Conservation (phyloP, 2,113 vertebrate genomes). For the Dipodomys stephensi region DNA sequence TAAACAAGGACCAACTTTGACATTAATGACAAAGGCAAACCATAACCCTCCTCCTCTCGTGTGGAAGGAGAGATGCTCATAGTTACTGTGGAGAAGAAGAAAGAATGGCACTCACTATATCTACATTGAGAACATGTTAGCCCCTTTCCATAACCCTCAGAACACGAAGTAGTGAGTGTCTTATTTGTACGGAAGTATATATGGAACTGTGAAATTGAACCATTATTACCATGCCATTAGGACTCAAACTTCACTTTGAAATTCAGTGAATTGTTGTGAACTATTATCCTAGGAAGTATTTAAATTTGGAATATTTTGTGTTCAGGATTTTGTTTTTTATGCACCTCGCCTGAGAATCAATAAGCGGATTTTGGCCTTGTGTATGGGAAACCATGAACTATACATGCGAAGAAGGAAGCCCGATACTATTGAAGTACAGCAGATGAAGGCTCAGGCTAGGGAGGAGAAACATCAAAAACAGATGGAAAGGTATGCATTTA, state of each 20-base stretch:
- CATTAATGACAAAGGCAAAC: constrained; percentile 27
- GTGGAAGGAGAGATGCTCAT: neutral
- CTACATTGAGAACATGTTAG: neutral
- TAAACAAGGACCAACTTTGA: constrained; percentile 8
- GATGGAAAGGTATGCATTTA: constrained; percentile 92
- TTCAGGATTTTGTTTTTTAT: constrained; percentile 98
- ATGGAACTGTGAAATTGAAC: neutral
- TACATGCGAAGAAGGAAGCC: constrained; percentile 99
- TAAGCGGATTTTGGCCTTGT: constrained; percentile 97
- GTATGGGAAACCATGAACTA: constrained; percentile 99
- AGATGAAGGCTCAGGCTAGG: constrained; percentile 99
- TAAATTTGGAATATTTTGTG: constrained; percentile 69
- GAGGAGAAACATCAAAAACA: constrained; percentile 99
- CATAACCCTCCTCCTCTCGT: neutral
- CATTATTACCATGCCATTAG: neutral
- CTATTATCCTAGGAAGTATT: constrained; percentile 44
- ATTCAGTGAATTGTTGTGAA: constrained; percentile 36
- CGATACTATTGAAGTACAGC: constrained; percentile 98
- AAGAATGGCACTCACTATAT: neutral
- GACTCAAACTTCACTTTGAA: neutral
- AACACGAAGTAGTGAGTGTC: neutral
- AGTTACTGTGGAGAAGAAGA: constrained; percentile 37
- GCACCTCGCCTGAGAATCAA: constrained; percentile 98
- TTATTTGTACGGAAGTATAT: neutral
- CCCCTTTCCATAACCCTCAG: neutral